Evolutionary conservation across 1,140 invertebrate species (phyloP).

Genomic region (Zaprionus camerounensis): DNA sequence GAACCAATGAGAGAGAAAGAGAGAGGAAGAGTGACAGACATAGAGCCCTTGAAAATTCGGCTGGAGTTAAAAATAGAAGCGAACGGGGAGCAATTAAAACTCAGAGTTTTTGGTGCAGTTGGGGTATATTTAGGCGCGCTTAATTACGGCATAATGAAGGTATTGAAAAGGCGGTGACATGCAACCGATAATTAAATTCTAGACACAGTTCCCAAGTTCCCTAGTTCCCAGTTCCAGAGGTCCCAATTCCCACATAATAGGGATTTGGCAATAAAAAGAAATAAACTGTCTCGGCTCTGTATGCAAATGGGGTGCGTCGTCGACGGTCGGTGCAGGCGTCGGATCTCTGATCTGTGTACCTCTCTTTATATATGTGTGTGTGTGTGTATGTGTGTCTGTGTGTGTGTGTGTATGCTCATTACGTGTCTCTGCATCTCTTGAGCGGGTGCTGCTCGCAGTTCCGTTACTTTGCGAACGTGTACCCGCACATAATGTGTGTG

Average conservation of each 20-base stretch:
- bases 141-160: constrained; percentile 78
- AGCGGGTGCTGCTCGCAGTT: constrained; percentile 44
- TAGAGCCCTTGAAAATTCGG: constrained; percentile 21
- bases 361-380: not conserved
- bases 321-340: constrained; percentile 14
- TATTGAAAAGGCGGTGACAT: constrained; percentile 77
- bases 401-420: constrained; percentile 34
- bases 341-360: constrained; percentile 2
- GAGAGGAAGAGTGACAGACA: not conserved
- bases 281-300: constrained; percentile 38
- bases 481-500: constrained; percentile 73
- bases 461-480: constrained; percentile 73
- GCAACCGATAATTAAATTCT: constrained; percentile 78
- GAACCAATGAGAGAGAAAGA: not conserved
- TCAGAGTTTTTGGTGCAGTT: constrained; percentile 44
- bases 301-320: constrained; percentile 54
- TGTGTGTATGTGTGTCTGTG: no score
- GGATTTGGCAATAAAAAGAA: constrained; percentile 74
- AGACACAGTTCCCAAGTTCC: constrained; percentile 24
- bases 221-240: not conserved
- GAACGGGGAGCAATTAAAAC: constrained; percentile 60
- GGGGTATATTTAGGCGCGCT: constrained; percentile 71
- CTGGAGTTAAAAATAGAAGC: constrained; percentile 45
- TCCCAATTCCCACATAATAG: constrained; percentile 74
- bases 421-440: constrained; percentile 76